Percentiles rank a stretch among this genome's conserved stretches.
Evolutionary conservation across 2,888 invertebrate genomes (phyloP).

Genomic region (Leucoma salicis): DNA sequence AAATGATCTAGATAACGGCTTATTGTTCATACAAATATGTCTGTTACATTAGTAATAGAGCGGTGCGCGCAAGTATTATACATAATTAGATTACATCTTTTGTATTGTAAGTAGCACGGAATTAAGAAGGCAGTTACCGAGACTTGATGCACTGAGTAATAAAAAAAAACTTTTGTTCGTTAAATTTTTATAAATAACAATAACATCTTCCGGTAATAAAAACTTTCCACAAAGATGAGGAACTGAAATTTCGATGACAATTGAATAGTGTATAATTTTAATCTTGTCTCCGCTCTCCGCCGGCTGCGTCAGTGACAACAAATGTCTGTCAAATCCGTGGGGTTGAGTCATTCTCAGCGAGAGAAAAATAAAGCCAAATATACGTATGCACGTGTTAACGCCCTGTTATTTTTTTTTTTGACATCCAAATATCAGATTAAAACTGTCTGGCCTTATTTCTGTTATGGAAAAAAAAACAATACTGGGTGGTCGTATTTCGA

Average conservation of each 20-base stretch:
- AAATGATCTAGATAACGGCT: constrained; percentile 25
- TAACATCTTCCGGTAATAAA: background rate
- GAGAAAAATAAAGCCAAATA: constrained; percentile 16
- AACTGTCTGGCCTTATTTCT: constrained; percentile 2
- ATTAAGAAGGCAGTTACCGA: constrained; percentile 5
- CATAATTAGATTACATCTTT: constrained; percentile 13
- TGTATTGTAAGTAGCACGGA: constrained; percentile 3
- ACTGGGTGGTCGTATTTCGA: constrained; percentile 5
- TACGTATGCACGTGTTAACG: constrained; percentile 12
- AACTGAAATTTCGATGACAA: background rate
- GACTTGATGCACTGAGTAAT: constrained; percentile 11
- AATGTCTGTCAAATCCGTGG: constrained; percentile 24
- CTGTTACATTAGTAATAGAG: constrained; percentile 25
- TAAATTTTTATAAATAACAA: background rate
- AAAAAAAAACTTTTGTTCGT: background rate
- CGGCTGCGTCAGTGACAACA: constrained; percentile 13
- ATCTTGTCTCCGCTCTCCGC: too few relatives aligned
- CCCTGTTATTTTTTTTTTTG: constrained; percentile 9
- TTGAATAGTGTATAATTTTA: background rate
- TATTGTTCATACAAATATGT: constrained; percentile 32
- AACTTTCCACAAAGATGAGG: background rate
- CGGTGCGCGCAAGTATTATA: constrained; percentile 10
- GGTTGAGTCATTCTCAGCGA: constrained; percentile 17
- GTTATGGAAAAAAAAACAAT: constrained; percentile 1
- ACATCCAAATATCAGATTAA: constrained; percentile 5